These are phyloP conservation scores for Ectropis grisescens DNA, from an alignment of 1,140 invertebrate genomes.

Conservation along the genomic window DNA sequence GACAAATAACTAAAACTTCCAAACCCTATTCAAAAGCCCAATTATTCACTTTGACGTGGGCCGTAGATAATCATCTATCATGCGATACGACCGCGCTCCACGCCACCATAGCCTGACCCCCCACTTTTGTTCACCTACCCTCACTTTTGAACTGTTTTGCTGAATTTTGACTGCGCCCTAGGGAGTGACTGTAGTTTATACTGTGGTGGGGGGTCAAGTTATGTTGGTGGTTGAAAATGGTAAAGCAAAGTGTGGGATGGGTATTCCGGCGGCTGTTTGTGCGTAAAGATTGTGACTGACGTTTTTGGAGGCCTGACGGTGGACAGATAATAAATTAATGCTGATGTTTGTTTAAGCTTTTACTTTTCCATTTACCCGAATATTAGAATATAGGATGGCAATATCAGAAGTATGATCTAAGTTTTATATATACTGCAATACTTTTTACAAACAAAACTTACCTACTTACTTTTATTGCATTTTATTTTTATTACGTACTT, in stretches of 20 bases:
- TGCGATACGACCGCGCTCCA: slow-evolving; percentile 35
- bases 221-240: slow-evolving; percentile 23
- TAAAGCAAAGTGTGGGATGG: slow-evolving; percentile 37
- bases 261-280: slow-evolving; percentile 49
- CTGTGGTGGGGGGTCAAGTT: slow-evolving; percentile 15
- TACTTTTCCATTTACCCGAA: no score
- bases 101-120: slow-evolving; percentile 31
- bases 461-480: no score
- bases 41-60: slow-evolving; percentile 65
- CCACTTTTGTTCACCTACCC: no score
- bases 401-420: no score
- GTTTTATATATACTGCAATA: no score
- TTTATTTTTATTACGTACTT: no score
- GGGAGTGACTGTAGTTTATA: no score
- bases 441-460: no score
- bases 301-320: slow-evolving; percentile 18
- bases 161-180: no score
- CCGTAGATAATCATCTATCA: slow-evolving; percentile 66
- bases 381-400: no score
- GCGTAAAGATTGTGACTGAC: slow-evolving; percentile 46
- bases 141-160: no score
- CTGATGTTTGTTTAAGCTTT: slow-evolving; percentile 3
- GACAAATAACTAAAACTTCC: slow-evolving; percentile 7
- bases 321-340: slow-evolving; percentile 11
- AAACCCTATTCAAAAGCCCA: slow-evolving; percentile 45